Base-by-base conservation (phyloP, 2,888 invertebrate genomes). In the Lepidochitona cinerea region DNA sequence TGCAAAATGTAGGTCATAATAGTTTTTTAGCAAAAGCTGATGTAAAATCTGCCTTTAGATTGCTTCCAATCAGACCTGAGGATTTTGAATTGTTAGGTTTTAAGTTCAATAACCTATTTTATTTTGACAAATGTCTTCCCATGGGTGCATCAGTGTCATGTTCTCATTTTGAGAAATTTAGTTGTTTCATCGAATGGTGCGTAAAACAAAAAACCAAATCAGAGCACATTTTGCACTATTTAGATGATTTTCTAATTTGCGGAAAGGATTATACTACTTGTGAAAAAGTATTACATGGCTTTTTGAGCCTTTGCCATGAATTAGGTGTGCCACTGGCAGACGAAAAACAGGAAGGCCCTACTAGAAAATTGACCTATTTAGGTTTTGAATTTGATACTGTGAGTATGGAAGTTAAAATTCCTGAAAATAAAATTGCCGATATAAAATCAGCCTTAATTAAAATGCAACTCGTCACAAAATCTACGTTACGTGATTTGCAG, bases 1-100 rank as follows among this genome's bases (percentile, higher is more conserved):
- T n/a, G n/a, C n/a, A n/a, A n/a, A 65, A n/a, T n/a, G n/a, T n/a
- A n/a, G n/a, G n/a, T n/a, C n/a, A n/a, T n/a, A n/a, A n/a, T n/a
- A n/a, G n/a, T n/a, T n/a, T n/a, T n/a, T n/a, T n/a, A n/a, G 52
- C 4, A 12, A 64, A 49, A 70, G 26, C 67, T n/a, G 74, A 73
- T 35, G 37, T 76, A 0, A 69, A 75, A 41, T 72, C 68, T 14
- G 75, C 76, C 7, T 78, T 78, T 53, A 33, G 78, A 6, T 37
- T 78, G 5, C 32, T 78, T 6, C 73, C 74, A n/a, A 41, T 80
- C 1, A 23, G 33, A 32, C 74, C 73, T 9, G 36, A 33, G 2
- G 78, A 78, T 69, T 75, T 77, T 70, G 73, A 74, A 18, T 64
- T 69, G 23, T 23, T 80, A 0, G 75, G 80, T 0, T 71, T 73